phyloP scores from a whole-genome alignment of 2,888 invertebrate genomes.

The Tetropium fuscum region DNA sequence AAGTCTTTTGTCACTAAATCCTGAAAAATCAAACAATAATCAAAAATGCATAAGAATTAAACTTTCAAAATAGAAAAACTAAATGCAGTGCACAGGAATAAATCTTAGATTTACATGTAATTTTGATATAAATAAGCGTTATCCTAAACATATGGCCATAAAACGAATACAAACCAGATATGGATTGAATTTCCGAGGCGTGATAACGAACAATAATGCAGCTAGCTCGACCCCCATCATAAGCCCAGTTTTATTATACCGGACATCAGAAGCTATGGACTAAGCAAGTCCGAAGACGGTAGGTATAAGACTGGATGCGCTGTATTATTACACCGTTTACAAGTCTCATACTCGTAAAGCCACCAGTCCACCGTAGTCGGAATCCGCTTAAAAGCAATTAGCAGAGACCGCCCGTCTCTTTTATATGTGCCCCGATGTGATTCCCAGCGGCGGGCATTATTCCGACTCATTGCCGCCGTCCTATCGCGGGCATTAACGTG shows the following conservation, averaged over 20 bases:
- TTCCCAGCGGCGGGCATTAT: slow-evolving; percentile 39
- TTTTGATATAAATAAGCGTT: no score
- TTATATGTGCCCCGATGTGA: slow-evolving; percentile 32
- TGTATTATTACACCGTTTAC: slow-evolving; percentile 18
- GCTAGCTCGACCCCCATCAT: background rate
- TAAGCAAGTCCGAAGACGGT: slow-evolving; percentile 3
- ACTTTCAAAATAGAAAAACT: no score
- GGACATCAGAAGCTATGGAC: slow-evolving; percentile 11
- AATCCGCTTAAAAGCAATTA: slow-evolving; percentile 44
- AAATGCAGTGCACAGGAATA: no score
- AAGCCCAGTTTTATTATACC: background rate
- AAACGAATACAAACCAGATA: no score
- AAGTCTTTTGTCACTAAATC: no score
- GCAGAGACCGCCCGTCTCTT: slow-evolving; percentile 36
- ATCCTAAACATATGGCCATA: no score
- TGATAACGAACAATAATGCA: no score
- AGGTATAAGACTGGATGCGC: no score
- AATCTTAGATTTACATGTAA: no score
- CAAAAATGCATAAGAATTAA: no score
- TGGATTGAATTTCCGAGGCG: no score
- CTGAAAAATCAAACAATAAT: no score
- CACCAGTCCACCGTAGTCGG: slow-evolving; percentile 23
- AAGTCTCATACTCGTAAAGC: slow-evolving; percentile 7
- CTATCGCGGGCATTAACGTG: slow-evolving; percentile 30
- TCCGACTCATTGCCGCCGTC: slow-evolving; percentile 40